Evolutionary conservation across 2,113 vertebrate genomes (phyloP), one percentile per base, ranked within the genome.

Genomic region (Toxotes jaculatrix): DNA sequence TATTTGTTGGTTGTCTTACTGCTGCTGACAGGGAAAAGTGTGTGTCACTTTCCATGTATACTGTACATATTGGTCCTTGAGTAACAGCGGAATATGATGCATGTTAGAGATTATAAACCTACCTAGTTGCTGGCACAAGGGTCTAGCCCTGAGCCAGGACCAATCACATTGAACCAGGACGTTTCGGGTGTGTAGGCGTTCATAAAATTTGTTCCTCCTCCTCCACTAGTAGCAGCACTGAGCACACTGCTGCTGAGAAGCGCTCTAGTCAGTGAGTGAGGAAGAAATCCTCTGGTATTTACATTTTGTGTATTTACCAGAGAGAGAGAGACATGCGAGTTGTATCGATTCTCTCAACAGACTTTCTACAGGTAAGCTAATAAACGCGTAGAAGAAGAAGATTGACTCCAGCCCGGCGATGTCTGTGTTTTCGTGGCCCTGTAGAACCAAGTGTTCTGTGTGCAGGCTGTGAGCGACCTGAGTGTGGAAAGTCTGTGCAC

Each of bases 1-100:
- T 89, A 81, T 89, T 78, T 76, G 45, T 79, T 62, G 64, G 43
- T 83, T 51, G 74, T 77, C 74, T 81, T 84, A 45, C 61, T 79
- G 78, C 60, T 36, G 65, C 66, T 65, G 63, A 55, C 36, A 14
- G 36, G 63, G 65, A 67, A 36, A 43, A 51, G 47, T 76, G 34
- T 64, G n/a, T 72, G 57, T 77, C 3, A 5, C 36, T 79, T 56
- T 64, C 34, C 27, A 21, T 78, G 51, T 67, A 38, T 56, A 23
- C 74, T 65, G 27, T 53, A 60, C 71, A 23, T 61, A 17, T 12
- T 66, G 42, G 27, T 57, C 49, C 27, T 19, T 34, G 53, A 63
- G 62, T 77, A 61, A 36, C 59, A 55, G 66, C n/a, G 40, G 27
- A 69, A 38, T 73, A n/a, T 21, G 51, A 61, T 45, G 45, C 36